These are phyloP conservation scores for Etheostoma nigrum DNA, from an alignment of 2,797 vertebrate genomes.

Conservation along the genomic window DNA sequence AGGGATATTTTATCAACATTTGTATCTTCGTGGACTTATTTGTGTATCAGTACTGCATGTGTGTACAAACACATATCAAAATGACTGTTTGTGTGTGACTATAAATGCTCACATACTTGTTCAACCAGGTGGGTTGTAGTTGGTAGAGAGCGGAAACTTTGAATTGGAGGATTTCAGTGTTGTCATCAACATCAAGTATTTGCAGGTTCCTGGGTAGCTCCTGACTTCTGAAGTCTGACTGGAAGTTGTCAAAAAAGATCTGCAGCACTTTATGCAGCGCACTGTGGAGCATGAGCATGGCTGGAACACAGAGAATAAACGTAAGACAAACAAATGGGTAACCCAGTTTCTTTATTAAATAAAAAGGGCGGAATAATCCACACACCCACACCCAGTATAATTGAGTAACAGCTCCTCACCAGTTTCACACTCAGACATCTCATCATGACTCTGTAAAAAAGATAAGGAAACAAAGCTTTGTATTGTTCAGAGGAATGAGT, in stretches of 20 bases:
- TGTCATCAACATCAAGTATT: slow-evolving; percentile 42
- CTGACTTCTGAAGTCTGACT: slow-evolving; percentile 71
- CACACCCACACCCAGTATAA: neutral
- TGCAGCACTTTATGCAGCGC: slow-evolving; percentile 76
- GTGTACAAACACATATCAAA: neutral
- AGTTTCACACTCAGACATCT: slow-evolving; percentile 67
- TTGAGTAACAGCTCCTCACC: slow-evolving; percentile 69
- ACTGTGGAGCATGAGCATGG: slow-evolving; percentile 66
- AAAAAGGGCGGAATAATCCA: neutral
- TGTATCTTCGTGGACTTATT: neutral
- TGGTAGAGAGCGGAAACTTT: slow-evolving; percentile 75
- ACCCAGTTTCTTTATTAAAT: neutral
- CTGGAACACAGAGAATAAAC: slow-evolving; percentile 65
- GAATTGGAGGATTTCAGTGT: slow-evolving; percentile 77
- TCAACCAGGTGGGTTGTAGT: slow-evolving; percentile 71
- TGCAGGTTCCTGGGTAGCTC: neutral
- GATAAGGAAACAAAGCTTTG: slow-evolving; percentile 11
- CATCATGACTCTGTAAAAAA: slow-evolving; percentile 63
- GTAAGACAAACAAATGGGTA: slow-evolving; percentile 50
- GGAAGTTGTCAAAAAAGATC: slow-evolving; percentile 83
- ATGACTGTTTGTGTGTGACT: neutral
- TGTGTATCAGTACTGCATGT: neutral
- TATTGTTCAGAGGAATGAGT: neutral
- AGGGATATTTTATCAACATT: neutral
- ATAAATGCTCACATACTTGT: slow-evolving; percentile 56